A percentile compares a stretch with the other conserved stretches of the same genome.
These are phyloP conservation scores for Gonocerus acuteangulatus DNA, from an alignment of 2,888 invertebrate genomes.

Conservation along the genomic window DNA sequence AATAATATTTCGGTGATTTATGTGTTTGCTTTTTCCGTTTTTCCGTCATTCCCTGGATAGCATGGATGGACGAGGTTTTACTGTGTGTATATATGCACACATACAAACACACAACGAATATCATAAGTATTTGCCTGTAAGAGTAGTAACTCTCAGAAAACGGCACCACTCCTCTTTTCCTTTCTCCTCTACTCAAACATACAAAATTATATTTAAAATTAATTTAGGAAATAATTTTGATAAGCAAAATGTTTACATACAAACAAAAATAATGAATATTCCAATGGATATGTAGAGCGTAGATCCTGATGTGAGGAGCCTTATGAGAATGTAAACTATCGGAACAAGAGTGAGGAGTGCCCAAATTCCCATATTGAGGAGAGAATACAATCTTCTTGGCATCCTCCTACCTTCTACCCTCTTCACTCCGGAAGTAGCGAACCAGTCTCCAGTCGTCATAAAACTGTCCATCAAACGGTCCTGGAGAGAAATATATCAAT, in stretches of 20 bases:
- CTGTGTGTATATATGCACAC: too few species aligned
- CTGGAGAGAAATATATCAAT: constrained; percentile 43
- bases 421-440: constrained; percentile 63
- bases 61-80: too few species aligned
- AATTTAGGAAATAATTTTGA: too few species aligned
- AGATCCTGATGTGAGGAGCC: constrained; percentile 63
- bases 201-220: too few species aligned
- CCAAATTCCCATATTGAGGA: constrained; percentile 68
- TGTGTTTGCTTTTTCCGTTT: too few species aligned
- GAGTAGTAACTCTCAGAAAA: too few species aligned
- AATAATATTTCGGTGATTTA: too few species aligned
- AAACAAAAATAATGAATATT: constrained; percentile 59
- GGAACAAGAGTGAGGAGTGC: constrained; percentile 58
- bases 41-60: too few species aligned
- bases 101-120: too few species aligned
- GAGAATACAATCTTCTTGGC: constrained; percentile 55
- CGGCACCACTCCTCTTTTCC: too few species aligned
- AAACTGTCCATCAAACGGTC: constrained; percentile 69
- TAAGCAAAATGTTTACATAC: constrained; percentile 55
- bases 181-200: too few species aligned
- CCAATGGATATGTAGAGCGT: constrained; percentile 61
- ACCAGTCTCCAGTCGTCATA: constrained; percentile 68
- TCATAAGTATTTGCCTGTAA: too few species aligned
- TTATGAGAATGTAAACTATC: constrained; percentile 60
- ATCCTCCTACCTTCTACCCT: constrained; percentile 53